Evolutionary conservation across 2,888 invertebrate genomes (phyloP), one percentile per base, ranked within the genome.

Genomic region (Coleophora deauratella): DNA sequence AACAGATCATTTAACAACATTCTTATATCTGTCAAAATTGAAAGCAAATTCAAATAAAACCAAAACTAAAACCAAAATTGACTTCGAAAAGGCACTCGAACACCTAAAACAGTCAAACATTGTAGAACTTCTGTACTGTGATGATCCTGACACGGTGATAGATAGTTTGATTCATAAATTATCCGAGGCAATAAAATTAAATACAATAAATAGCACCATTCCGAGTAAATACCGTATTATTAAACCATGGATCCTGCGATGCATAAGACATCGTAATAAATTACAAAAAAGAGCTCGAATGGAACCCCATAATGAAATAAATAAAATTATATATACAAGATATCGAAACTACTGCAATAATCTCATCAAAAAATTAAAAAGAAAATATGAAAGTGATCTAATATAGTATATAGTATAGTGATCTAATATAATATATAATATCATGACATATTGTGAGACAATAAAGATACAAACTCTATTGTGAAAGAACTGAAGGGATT

Each of bases 321-420:
- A 39, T 3, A 32, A 32, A 38, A 35, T 38, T 6, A 39, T 33
- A 14, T 42, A 42, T 21, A 34, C 15, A 27, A 10, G 40, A 15
- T 41, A 41, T 31, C 32, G 38, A 28, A 44, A 41, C 30, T 41
- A 37, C 9, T 41, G 38, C 10, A 41, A 35, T 12, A 42, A 38
- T n/a, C 14, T 42, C 8, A 27, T 42, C 9, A 43, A 33, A 33
- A 43, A 36, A 27, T 21, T 42, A 13, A 43, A 43, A 39, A 27
- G 27, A 15, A 40, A 14, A 21, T 35, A 35, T 21, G 35, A 21
- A 10, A 35, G n/a, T 10, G 21, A 35, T 1, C 3, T 14, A 13
- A 13, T 13, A 34, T 14, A 14, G 7, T 3, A 9, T 34, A 14
- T 34, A 15, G 34, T 7, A 34, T 14, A 34, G 8, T 13, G n/a